Base-by-base conservation (phyloP, 2,888 invertebrate species). In the Cephalotes varians region DNA sequence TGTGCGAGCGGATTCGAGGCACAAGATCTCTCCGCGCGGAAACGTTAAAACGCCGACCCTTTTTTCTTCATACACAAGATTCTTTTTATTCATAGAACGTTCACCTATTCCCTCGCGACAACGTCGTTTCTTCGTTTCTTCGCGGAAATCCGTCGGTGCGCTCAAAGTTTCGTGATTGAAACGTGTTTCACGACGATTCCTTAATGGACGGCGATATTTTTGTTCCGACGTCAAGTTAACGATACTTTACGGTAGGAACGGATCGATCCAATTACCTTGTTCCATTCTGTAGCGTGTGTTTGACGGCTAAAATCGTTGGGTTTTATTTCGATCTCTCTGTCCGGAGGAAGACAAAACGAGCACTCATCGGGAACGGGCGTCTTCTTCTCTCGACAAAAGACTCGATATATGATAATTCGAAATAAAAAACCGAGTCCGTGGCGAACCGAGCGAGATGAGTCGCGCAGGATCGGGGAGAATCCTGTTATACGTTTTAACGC, bases 401-500 rank as follows among this genome's bases (percentile, higher is more conserved):
- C 7, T 2, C 77, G 54, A 21, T 67, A 7, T 54, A 54, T n/a
- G 40, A 49, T 18, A 37, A 77, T 44, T 40, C 40, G 18, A 77
- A 51, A 21, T 54, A 44, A 40, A 25, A 31, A 69, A 31, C 5
- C n/a, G n/a, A 21, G 7, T 7, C 21, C 15, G 15, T 4, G 34
- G 25, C 12, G 25, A 54, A 21, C 37, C 40, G 31, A 49, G 71
- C 25, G 21, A 18, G 60, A 31, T 51, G 51, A 51, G 62, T 15
- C n/a, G 6, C 44, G 37, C 28, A 34, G 58, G 60, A 34, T 64
- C 74, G 58, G 62, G 71, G 62, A 51, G 86, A 54, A 62, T 80
- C 37, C 60, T 25, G 34, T 18, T 81, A 9, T n/a, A 72, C 62
- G n/a, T 81, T 51, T 79, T 64, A 79, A 69, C 84, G 62, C 77